These are phyloP conservation scores for Equus przewalskii DNA, from an alignment of 2,113 vertebrate genomes.

Conservation along the genomic window DNA sequence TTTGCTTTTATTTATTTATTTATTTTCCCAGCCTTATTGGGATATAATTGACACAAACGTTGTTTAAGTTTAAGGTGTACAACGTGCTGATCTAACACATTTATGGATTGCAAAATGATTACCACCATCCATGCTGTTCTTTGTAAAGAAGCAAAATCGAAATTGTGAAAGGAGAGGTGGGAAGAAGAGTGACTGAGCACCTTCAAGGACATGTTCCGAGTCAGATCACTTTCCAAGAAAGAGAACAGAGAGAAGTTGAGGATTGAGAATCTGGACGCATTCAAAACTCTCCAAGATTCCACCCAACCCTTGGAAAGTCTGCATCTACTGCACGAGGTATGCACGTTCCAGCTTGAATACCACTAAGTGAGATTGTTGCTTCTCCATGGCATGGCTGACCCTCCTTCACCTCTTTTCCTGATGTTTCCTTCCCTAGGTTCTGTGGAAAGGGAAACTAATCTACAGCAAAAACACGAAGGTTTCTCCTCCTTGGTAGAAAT, in stretches of 20 bases:
- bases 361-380: neutral
- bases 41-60: neutral
- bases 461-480: neutral
- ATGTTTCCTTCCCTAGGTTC: neutral
- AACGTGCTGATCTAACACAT: neutral
- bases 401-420: neutral
- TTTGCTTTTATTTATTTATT: neutral
- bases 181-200: neutral
- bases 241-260: neutral
- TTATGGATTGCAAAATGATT: neutral
- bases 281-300: neutral
- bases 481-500: neutral
- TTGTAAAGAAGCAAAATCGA: neutral
- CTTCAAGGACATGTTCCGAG: neutral
- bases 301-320: neutral
- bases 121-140: neutral
- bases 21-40: neutral
- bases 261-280: neutral
- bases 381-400: rapidly evolving
- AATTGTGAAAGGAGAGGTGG: neutral
- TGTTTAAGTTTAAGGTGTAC: neutral
- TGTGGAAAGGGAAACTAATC: neutral
- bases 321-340: neutral
- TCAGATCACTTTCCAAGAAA: neutral
- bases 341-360: rapidly evolving